Evolutionary conservation across 2,797 vertebrate species (phyloP).

Genomic region (Ptychadena robeensis): DNA sequence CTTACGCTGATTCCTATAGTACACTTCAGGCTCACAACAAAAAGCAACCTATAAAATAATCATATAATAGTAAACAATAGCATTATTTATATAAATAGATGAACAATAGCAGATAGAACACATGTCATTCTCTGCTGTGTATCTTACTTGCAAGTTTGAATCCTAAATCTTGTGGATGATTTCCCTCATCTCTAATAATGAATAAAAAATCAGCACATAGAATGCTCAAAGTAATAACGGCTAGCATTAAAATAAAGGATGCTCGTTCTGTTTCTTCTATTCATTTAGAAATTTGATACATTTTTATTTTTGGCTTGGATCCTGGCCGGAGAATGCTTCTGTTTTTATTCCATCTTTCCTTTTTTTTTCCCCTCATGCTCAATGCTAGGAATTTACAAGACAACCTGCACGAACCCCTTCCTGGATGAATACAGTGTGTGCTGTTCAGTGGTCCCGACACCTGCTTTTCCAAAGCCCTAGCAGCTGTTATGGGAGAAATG

Average conservation of each 20-base stretch:
- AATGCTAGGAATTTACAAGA: constrained; percentile 67
- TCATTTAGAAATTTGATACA: constrained; percentile 64
- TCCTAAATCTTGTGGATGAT: background rate
- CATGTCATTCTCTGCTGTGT: no score
- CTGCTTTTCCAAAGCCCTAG: constrained; percentile 71
- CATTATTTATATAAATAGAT: no score
- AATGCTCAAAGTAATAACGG: constrained; percentile 21
- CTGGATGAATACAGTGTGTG: constrained; percentile 68
- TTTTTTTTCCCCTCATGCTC: constrained; percentile 68
- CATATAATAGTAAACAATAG: no score
- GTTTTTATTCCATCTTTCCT: constrained; percentile 40
- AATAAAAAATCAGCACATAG: background rate
- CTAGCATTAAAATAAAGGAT: constrained; percentile 58
- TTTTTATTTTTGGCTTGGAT: constrained; percentile 69
- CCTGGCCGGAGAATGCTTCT: constrained; percentile 60
- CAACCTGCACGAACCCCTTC: constrained; percentile 66
- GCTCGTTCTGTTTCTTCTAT: constrained; percentile 54
- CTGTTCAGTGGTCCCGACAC: constrained; percentile 77
- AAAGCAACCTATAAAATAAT: background rate
- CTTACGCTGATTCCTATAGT: background rate
- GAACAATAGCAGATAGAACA: no score
- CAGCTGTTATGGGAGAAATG: constrained; percentile 69
- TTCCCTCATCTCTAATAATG: constrained; percentile 3
- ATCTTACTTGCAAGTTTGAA: background rate
- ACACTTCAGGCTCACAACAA: background rate